A percentile compares a stretch with the other conserved stretches of the same genome.
Conservation (phyloP, 2,113 vertebrate genomes). For the Irena cyanogastra region DNA sequence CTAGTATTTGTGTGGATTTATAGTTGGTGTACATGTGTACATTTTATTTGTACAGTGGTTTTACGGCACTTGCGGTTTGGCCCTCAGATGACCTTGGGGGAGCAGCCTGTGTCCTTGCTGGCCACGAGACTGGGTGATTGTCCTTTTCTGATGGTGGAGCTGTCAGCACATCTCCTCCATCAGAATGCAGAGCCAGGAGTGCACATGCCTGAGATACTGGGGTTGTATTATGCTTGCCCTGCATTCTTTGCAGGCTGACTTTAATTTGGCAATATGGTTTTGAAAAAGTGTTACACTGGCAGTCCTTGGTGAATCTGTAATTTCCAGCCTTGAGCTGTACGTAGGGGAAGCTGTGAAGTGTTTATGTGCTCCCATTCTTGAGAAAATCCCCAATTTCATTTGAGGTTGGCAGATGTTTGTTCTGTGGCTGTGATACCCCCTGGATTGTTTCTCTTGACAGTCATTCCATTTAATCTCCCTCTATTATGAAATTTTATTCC, state of each 20-base stretch:
- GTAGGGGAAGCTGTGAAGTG: not conserved
- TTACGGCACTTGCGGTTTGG: not conserved
- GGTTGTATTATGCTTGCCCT: not conserved
- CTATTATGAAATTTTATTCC: not conserved
- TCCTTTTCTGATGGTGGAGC: not conserved
- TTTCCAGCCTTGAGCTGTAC: not conserved
- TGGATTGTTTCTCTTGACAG: not conserved
- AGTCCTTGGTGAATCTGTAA: not conserved
- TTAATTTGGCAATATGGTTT: not conserved
- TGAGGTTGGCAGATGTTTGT: not conserved
- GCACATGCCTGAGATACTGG: not conserved
- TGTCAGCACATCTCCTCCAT: slow-evolving; percentile 2
- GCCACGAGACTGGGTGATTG: not conserved
- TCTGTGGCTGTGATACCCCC: not conserved
- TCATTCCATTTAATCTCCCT: slow-evolving; percentile 2
- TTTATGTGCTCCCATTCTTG: not conserved
- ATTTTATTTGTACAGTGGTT: not conserved
- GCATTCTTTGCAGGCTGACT: not conserved
- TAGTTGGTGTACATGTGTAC: not conserved
- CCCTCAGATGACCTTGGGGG: not conserved
- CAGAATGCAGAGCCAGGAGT: not conserved
- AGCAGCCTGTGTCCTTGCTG: slow-evolving; percentile 13
- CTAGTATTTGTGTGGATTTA: not conserved
- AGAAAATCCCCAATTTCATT: not conserved
- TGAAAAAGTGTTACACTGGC: not conserved